Percentiles rank a stretch among this genome's conserved stretches.
Evolutionary conservation across 2,888 invertebrate species (phyloP).

Genomic region (Meliscaeva auricollis): DNA sequence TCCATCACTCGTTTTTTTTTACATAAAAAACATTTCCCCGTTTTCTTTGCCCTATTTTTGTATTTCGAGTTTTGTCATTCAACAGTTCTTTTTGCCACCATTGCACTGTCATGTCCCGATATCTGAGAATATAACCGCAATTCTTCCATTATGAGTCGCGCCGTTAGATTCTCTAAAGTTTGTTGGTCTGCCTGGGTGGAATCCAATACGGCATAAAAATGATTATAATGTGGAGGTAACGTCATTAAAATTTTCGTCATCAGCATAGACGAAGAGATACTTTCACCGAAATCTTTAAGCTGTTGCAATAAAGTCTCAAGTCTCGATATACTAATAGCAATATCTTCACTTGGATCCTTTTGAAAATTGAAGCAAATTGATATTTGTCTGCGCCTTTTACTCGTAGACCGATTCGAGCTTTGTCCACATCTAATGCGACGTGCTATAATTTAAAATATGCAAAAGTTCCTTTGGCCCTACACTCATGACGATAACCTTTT

Average conservation of each 20-base stretch:
- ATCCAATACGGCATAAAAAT: constrained; percentile 51
- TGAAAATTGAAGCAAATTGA: constrained; percentile 26
- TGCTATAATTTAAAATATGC: constrained; percentile 17
- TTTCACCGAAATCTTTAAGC: constrained; percentile 60
- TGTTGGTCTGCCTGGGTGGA: constrained; percentile 38
- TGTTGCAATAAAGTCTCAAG: constrained; percentile 45
- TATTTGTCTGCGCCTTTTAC: constrained; percentile 34
- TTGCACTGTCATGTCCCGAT: constrained; percentile 15
- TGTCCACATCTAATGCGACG: constrained; percentile 27
- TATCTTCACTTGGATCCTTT: constrained; percentile 28
- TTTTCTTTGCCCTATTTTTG: no score
- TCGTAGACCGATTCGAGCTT: constrained; percentile 32
- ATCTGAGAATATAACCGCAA: constrained; percentile 5
- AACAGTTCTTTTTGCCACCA: not conserved
- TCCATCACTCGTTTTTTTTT: no score
- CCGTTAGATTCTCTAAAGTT: constrained; percentile 41
- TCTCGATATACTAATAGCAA: constrained; percentile 42
- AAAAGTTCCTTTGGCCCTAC: not conserved
- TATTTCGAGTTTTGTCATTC: not conserved
- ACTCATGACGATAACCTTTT: constrained; percentile 19
- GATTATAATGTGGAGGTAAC: no score
- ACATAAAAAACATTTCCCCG: no score
- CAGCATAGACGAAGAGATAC: constrained; percentile 57
- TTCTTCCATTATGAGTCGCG: constrained; percentile 48
- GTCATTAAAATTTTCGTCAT: no score